Conservation (phyloP, 2,888 invertebrate species). For the Temnothorax rugatulus region DNA sequence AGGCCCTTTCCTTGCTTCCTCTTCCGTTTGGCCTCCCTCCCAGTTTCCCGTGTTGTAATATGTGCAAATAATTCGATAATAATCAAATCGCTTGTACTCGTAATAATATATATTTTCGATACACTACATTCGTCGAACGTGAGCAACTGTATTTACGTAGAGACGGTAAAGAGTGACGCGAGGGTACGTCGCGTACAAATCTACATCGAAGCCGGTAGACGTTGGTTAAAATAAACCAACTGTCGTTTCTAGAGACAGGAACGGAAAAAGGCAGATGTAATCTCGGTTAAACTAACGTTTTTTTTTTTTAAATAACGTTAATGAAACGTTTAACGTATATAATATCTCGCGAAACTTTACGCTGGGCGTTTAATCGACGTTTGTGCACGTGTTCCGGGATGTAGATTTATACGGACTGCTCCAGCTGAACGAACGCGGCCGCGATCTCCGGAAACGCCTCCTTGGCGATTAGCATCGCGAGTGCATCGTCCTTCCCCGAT, state of each 20-base stretch:
- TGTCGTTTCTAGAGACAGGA: background rate
- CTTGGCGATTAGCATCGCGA: constrained; percentile 60
- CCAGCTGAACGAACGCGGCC: constrained; percentile 27
- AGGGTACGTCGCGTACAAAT: constrained; percentile 11
- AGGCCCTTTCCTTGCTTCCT: constrained; percentile 64
- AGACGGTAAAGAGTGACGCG: constrained; percentile 18
- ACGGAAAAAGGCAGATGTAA: background rate
- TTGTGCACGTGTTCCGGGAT: background rate
- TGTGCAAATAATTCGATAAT: constrained; percentile 83
- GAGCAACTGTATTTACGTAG: constrained; percentile 14
- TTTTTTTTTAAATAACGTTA: too few species aligned
- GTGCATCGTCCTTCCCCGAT: constrained; percentile 64
- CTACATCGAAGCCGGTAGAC: background rate
- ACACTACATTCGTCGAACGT: constrained; percentile 76
- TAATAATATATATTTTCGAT: constrained; percentile 80
- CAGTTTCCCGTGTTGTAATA: constrained; percentile 76
- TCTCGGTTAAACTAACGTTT: background rate
- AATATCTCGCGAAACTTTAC: background rate
- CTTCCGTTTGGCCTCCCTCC: constrained; percentile 65
- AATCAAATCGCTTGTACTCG: constrained; percentile 78
- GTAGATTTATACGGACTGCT: constrained; percentile 24
- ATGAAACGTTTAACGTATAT: constrained; percentile 9
- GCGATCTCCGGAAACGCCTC: constrained; percentile 61
- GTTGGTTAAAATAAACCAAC: background rate
- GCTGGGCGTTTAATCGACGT: constrained; percentile 18